Evolutionary conservation across 2,113 vertebrate genomes (phyloP).

Genomic region (Herpetotheres cachinnans): DNA sequence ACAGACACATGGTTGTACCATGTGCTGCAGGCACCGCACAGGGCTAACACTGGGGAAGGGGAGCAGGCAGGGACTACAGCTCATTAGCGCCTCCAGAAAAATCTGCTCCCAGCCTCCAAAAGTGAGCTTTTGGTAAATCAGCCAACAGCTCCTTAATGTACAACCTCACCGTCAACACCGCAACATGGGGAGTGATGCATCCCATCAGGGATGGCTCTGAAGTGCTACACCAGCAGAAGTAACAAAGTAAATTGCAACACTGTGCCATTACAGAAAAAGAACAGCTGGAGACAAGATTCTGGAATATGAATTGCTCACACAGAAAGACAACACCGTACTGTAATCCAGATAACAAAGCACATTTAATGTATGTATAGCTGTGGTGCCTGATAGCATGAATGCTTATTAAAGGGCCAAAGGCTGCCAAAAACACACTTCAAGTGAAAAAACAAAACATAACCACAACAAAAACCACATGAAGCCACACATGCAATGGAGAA

Average conservation of each 20-base stretch:
- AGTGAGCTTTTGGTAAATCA: background rate
- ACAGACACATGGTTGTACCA: background rate
- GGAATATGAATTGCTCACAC: background rate
- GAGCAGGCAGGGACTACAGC: background rate
- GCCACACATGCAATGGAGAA: background rate
- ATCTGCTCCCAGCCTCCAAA: background rate
- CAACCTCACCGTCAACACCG: background rate
- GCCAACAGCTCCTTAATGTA: background rate
- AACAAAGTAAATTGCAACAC: background rate
- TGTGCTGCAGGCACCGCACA: background rate
- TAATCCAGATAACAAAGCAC: background rate
- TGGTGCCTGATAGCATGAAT: background rate
- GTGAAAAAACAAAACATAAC: background rate
- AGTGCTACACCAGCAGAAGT: background rate
- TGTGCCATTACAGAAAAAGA: background rate
- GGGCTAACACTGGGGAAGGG: background rate
- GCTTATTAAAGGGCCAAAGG: background rate
- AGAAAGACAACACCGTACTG: background rate
- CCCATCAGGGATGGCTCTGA: rapidly evolving
- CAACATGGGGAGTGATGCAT: background rate
- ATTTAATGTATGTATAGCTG: background rate
- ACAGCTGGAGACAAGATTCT: background rate
- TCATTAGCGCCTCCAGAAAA: background rate
- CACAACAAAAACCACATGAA: background rate
- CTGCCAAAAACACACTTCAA: background rate